Percentiles rank a stretch among this genome's conserved stretches.
Evolutionary conservation across 2,797 vertebrate species (phyloP).

Genomic region (Threskiornis aethiopicus): DNA sequence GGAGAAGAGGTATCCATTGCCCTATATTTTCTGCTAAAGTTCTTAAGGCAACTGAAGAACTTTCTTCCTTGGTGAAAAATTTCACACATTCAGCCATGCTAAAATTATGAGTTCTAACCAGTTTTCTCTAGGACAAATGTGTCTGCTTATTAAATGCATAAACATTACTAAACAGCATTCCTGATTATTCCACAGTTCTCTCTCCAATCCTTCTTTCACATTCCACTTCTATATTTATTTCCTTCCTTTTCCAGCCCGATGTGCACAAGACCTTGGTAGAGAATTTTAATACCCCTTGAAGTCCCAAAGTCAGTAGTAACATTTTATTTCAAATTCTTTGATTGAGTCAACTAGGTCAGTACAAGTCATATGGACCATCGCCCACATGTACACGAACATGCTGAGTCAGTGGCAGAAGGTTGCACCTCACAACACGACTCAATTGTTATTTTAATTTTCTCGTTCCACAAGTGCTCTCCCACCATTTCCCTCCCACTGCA

Average conservation of each 20-base stretch:
- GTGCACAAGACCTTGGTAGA: background rate
- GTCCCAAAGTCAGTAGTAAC: background rate
- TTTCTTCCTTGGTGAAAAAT: background rate
- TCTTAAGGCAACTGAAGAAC: background rate
- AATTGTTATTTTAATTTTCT: conserved; percentile 60
- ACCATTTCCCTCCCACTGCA: conserved; percentile 55
- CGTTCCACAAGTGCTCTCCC: conserved; percentile 31
- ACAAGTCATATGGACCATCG: background rate
- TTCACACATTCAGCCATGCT: background rate
- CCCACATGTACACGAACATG: background rate
- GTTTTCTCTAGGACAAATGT: background rate
- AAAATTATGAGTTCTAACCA: background rate
- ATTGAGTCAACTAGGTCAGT: conserved; percentile 20
- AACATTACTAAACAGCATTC: background rate
- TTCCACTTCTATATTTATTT: background rate
- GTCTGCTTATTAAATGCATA: background rate
- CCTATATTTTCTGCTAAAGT: background rate
- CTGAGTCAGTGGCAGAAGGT: conserved; percentile 52
- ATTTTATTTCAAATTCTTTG: conserved; percentile 22
- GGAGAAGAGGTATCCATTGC: background rate
- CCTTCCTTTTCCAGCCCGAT: background rate
- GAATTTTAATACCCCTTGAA: background rate
- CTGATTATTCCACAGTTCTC: background rate
- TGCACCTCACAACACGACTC: conserved; percentile 39
- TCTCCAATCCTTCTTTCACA: background rate